A percentile compares a stretch with the other conserved stretches of the same genome.
phyloP scores from a whole-genome alignment of 2,888 invertebrate species.

The Allophyes oxyacanthae region DNA sequence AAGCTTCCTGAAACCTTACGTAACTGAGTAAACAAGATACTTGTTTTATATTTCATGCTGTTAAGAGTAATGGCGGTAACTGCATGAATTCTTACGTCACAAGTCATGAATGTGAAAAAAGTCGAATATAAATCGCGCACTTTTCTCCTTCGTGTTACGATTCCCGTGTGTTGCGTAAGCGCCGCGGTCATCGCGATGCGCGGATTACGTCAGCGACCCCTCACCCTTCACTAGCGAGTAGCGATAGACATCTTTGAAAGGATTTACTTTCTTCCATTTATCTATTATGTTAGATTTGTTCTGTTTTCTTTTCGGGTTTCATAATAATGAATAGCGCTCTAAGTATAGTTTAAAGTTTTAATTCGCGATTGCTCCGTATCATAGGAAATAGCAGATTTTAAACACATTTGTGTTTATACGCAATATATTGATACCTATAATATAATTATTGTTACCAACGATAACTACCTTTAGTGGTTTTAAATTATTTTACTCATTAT shows the following conservation, averaged over 20 bases:
- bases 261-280: constrained; percentile 3
- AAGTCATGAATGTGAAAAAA: constrained; percentile 43
- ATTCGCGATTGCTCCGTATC: no score
- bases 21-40: constrained; percentile 31
- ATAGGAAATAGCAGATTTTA: no score
- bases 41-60: constrained; percentile 37
- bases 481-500: no score
- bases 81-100: constrained; percentile 33
- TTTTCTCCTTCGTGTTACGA: constrained; percentile 34
- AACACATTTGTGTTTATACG: no score
- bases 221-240: constrained; percentile 43
- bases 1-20: constrained; percentile 41
- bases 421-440: no score
- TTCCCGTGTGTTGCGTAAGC: constrained; percentile 44
- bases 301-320: no score
- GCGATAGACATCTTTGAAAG: constrained; percentile 16
- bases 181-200: constrained; percentile 42
- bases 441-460: no score
- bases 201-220: constrained; percentile 41
- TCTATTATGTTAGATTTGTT: background rate
- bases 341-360: no score
- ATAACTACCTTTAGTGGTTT: no score
- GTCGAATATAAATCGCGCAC: constrained; percentile 45
- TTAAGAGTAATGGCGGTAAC: constrained; percentile 18
- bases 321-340: no score